phyloP scores from a whole-genome alignment of 2,113 vertebrate species.

The Myotis davidii region DNA sequence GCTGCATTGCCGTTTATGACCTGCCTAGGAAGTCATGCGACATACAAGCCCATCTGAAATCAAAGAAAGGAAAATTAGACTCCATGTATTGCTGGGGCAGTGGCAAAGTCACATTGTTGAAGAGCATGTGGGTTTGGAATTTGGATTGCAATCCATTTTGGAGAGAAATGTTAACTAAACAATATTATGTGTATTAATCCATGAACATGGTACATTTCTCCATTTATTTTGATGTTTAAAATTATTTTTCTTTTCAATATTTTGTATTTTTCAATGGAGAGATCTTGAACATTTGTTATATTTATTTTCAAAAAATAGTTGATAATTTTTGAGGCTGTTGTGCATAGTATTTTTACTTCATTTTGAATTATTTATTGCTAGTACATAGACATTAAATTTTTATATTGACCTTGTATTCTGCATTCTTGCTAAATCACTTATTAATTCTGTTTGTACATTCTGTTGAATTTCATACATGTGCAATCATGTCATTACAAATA shows the following conservation, averaged over 20 bases:
- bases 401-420: background rate
- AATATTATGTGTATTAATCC: background rate
- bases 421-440: background rate
- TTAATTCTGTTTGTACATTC: background rate
- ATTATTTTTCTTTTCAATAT: background rate
- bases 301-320: background rate
- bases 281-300: background rate
- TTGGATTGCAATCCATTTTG: background rate
- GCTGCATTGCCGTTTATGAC: background rate
- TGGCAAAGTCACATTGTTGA: background rate
- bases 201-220: background rate
- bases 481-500: background rate
- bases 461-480: background rate
- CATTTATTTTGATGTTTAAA: background rate
- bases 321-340: background rate
- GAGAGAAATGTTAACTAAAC: background rate
- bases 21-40: background rate
- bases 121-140: background rate
- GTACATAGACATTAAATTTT: background rate
- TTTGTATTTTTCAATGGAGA: background rate
- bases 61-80: background rate
- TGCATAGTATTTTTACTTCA: constrained; percentile 11
- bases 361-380: constrained; percentile 33
- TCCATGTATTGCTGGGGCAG: background rate
- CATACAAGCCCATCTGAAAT: background rate